phyloP scores from a whole-genome alignment of 1,140 invertebrate species.

The Dendroctonus valens region DNA sequence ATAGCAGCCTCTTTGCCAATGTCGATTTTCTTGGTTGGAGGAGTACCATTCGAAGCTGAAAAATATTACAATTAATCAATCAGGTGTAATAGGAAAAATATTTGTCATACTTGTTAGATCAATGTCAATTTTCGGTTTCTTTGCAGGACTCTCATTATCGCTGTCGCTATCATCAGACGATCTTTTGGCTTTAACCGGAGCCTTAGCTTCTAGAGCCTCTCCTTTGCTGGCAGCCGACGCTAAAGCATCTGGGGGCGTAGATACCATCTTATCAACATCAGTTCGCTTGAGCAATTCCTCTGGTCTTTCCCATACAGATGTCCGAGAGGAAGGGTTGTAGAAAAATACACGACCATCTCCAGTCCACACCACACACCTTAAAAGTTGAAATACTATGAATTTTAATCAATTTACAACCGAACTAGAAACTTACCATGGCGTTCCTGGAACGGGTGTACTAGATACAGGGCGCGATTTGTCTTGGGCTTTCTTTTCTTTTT shows the following conservation, averaged over 20 bases:
- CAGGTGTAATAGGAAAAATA: background rate
- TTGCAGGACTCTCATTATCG: constrained; percentile 60
- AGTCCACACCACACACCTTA: constrained; percentile 97
- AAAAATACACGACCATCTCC: constrained; percentile 94
- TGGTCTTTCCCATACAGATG: constrained; percentile 96
- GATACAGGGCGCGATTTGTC: constrained; percentile 88
- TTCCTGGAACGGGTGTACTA: constrained; percentile 93
- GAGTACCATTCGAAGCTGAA: constrained; percentile 23
- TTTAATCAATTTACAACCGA: background rate
- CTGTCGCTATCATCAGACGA: constrained; percentile 60
- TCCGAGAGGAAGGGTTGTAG: constrained; percentile 89
- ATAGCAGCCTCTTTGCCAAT: constrained; percentile 88
- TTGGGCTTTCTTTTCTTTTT: constrained; percentile 60
- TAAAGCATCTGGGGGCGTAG: constrained; percentile 70
- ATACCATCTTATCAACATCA: constrained; percentile 90
- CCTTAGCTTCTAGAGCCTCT: constrained; percentile 47
- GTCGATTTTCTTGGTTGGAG: constrained; percentile 57
- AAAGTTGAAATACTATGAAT: background rate
- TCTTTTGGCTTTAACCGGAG: constrained; percentile 46
- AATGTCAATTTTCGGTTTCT: constrained; percentile 57
- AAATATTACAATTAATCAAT: background rate
- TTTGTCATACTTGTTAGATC: constrained; percentile 27
- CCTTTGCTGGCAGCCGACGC: constrained; percentile 49
- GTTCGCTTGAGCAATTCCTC: constrained; percentile 81
- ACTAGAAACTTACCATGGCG: constrained; percentile 78